Evolutionary conservation across 2,113 vertebrate genomes (phyloP).

Genomic region (Steatornis caripensis): DNA sequence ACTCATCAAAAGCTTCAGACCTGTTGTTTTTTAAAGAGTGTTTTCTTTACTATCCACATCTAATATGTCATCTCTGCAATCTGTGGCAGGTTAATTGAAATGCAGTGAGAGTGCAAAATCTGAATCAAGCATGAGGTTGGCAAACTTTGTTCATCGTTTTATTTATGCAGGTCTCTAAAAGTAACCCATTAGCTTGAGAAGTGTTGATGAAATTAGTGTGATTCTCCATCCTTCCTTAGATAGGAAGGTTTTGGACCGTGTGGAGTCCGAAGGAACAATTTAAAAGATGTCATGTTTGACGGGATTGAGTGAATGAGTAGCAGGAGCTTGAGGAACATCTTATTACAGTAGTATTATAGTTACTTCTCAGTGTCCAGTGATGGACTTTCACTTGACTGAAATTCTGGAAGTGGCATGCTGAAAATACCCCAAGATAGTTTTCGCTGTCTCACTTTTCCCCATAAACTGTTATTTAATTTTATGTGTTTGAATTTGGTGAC

Average conservation of each 20-base stretch:
- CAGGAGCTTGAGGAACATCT: not conserved
- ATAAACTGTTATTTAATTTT: not conserved
- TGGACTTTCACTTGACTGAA: not conserved
- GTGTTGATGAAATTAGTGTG: not conserved
- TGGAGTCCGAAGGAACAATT: not conserved
- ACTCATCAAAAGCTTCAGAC: conserved; percentile 16
- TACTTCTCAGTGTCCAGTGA: not conserved
- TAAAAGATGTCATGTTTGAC: not conserved
- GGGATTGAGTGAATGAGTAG: not conserved
- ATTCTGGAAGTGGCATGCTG: not conserved
- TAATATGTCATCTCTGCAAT: conserved; percentile 21
- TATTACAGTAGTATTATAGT: not conserved
- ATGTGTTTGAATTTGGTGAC: not conserved
- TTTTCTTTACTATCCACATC: conserved; percentile 35
- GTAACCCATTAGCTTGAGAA: not conserved
- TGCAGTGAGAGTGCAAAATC: conserved; percentile 20
- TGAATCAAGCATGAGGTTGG: conserved; percentile 3
- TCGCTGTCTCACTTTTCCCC: not conserved
- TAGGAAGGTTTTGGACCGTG: not conserved
- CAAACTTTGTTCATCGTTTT: conserved; percentile 32
- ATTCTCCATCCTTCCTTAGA: not conserved
- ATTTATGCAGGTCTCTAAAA: not conserved
- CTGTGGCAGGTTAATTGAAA: conserved; percentile 42
- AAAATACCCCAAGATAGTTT: not conserved
- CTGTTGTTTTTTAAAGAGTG: not conserved